Evolutionary conservation across 2,888 invertebrate genomes (phyloP).

Genomic region (Zygothrica quintamaculata): DNA sequence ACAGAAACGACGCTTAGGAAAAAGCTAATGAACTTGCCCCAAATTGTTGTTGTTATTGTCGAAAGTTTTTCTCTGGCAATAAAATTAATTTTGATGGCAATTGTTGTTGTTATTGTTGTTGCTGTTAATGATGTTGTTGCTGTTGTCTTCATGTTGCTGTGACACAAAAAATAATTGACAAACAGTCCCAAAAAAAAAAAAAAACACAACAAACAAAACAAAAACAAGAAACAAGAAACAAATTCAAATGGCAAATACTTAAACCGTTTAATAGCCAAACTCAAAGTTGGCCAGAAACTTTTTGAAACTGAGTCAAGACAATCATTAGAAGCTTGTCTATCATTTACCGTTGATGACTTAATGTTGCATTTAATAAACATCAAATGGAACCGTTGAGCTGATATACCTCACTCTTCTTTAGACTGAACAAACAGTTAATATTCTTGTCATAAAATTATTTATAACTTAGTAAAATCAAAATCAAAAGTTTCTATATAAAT

Average conservation of each 20-base stretch:
- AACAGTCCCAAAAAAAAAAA: conserved; percentile 41
- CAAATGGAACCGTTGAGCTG: background rate
- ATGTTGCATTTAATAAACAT: background rate
- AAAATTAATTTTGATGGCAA: conserved; percentile 80
- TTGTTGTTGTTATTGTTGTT: conserved; percentile 34
- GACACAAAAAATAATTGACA: conserved; percentile 46
- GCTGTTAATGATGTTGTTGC: conserved; percentile 10
- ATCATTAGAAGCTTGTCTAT: conserved; percentile 27
- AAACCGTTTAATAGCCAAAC: conserved; percentile 34
- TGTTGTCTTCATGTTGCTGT: conserved; percentile 17
- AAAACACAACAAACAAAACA: too few relatives aligned
- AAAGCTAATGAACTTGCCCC: conserved; percentile 74
- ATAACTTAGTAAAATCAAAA: too few relatives aligned
- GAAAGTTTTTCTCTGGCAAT: conserved; percentile 79
- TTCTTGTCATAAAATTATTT: too few relatives aligned
- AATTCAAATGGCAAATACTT: conserved; percentile 42
- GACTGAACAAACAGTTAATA: too few relatives aligned
- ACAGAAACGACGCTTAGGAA: conserved; percentile 55
- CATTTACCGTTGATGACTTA: background rate
- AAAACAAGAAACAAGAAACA: too few relatives aligned
- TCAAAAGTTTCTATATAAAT: too few relatives aligned
- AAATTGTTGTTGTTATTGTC: conserved; percentile 52
- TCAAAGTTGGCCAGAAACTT: conserved; percentile 30
- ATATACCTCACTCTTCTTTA: too few relatives aligned
- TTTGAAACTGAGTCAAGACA: conserved; percentile 28